Evolutionary conservation across 2,113 vertebrate species (phyloP).

Genomic region (Gymnarchus niloticus): DNA sequence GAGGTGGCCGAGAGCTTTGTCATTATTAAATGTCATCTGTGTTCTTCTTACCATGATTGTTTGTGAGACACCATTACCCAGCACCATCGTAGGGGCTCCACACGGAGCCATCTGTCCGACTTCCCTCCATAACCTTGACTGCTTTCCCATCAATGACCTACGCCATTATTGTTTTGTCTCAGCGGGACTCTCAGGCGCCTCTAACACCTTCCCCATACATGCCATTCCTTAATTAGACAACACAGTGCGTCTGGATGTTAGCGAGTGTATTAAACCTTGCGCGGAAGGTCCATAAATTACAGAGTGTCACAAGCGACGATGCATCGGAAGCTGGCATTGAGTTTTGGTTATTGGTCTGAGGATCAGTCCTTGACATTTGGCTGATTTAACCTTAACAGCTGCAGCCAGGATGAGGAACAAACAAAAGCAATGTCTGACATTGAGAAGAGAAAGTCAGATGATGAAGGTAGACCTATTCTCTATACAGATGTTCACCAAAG

Average conservation of each 20-base stretch:
- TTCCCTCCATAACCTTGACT: not conserved
- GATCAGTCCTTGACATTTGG: not conserved
- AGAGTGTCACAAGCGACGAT: not conserved
- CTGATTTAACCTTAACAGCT: not conserved
- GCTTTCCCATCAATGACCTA: not conserved
- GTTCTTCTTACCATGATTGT: not conserved
- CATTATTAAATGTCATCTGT: constrained; percentile 15
- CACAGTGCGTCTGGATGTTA: not conserved
- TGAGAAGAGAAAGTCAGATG: constrained; percentile 2
- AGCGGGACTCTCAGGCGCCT: not conserved
- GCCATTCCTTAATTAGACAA: not conserved
- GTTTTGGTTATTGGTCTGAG: not conserved
- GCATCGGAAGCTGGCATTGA: too few relatives aligned
- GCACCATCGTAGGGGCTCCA: not conserved
- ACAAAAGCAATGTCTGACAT: constrained; percentile 24
- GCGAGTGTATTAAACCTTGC: not conserved
- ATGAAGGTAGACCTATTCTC: constrained; percentile 33
- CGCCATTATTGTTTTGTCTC: not conserved
- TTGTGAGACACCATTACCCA: not conserved
- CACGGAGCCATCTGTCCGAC: not conserved
- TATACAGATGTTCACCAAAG: constrained; percentile 14
- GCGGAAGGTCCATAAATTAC: not conserved
- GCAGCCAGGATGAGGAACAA: constrained; percentile 15
- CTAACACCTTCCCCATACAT: not conserved
- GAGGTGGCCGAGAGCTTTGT: not conserved